These are phyloP conservation scores for Harpagifer antarcticus DNA, from an alignment of 2,797 vertebrate genomes.

Conservation along the genomic window DNA sequence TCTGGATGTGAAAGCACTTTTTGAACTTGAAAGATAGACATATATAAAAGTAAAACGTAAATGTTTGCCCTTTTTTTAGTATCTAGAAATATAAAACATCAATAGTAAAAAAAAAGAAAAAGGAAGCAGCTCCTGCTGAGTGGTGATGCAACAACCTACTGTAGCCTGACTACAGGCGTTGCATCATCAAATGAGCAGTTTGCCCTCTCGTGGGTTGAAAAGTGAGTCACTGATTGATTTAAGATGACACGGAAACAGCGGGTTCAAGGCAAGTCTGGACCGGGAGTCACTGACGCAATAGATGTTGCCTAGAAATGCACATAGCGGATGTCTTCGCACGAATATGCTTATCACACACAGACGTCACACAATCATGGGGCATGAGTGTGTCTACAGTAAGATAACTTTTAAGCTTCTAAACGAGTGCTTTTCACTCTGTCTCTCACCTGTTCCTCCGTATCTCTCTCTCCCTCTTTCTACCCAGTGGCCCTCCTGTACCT, in stretches of 20 bases:
- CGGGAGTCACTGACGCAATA: constrained; percentile 34
- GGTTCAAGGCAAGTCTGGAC: constrained; percentile 37
- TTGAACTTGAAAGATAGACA: neutral
- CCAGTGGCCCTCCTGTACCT: constrained; percentile 49
- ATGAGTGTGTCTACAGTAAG: constrained; percentile 1
- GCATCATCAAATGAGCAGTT: constrained; percentile 42
- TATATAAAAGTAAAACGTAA: too few relatives aligned
- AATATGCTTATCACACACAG: constrained; percentile 13
- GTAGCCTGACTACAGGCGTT: neutral
- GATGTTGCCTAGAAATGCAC: constrained; percentile 34
- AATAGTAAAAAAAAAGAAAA: neutral
- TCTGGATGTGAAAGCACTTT: neutral
- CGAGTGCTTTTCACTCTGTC: constrained; percentile 18
- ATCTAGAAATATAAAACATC: neutral
- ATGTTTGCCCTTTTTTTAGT: too few relatives aligned
- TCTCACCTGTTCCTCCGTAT: constrained; percentile 18
- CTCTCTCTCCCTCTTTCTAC: constrained; percentile 37
- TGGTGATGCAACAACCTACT: constrained; percentile 2
- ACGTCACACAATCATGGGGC: neutral
- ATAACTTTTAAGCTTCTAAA: constrained; percentile 11
- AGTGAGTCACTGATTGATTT: constrained; percentile 49
- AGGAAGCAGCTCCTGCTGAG: neutral
- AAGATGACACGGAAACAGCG: constrained; percentile 44
- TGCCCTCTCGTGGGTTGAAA: constrained; percentile 20
- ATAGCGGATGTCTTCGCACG: constrained; percentile 12